phyloP scores from a whole-genome alignment of 2,888 invertebrate genomes.

The Eudemis profundana region DNA sequence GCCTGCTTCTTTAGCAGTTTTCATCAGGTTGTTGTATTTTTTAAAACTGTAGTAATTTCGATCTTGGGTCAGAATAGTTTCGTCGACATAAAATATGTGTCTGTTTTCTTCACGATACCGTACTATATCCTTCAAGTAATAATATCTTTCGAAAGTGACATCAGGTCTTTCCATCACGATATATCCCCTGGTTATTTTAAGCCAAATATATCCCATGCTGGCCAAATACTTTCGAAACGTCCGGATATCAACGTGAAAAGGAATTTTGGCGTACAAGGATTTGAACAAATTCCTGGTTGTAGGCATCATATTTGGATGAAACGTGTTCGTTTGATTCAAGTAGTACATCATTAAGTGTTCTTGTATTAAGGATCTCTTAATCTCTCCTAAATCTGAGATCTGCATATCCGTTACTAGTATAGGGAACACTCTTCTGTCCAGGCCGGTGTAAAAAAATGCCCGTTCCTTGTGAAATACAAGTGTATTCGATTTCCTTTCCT shows the following conservation, averaged over 20 bases:
- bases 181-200: constrained; percentile 44
- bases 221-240: constrained; percentile 55
- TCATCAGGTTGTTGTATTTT: constrained; percentile 1
- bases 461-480: neutral
- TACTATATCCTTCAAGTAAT: constrained; percentile 55
- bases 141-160: constrained; percentile 56
- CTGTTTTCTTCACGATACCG: constrained; percentile 43
- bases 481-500: neutral
- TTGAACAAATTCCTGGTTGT: constrained; percentile 52
- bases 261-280: constrained; percentile 48
- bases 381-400: too few relatives aligned
- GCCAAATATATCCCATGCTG: constrained; percentile 59
- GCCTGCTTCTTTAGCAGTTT: constrained; percentile 3
- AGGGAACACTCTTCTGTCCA: constrained; percentile 17
- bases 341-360: constrained; percentile 50
- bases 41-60: constrained; percentile 39
- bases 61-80: constrained; percentile 32
- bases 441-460: constrained; percentile 11
- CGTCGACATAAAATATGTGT: constrained; percentile 54
- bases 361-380: constrained; percentile 53
- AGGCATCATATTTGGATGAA: constrained; percentile 49
- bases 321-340: constrained; percentile 48
- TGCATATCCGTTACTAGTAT: neutral
- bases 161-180: constrained; percentile 59
- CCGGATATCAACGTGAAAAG: constrained; percentile 53